These are phyloP conservation scores for Pangasius djambal DNA, from an alignment of 2,797 vertebrate genomes.

Conservation along the genomic window DNA sequence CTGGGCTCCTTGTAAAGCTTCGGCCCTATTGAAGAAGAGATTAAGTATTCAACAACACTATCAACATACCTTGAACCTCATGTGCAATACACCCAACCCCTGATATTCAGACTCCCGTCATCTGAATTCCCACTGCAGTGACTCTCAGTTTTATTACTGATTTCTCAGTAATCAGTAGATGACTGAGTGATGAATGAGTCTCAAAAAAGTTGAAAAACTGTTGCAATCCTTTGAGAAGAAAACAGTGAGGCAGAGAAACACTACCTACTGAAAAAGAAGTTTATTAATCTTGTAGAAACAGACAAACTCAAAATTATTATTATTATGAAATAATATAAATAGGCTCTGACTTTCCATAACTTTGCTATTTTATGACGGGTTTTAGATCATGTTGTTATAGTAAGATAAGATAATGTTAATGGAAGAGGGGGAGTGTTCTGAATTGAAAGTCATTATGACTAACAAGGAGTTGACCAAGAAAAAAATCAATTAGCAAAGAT, in stretches of 20 bases:
- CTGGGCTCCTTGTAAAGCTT: constrained; percentile 98
- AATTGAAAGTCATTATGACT: neutral
- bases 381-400: neutral
- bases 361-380: neutral
- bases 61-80: neutral
- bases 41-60: neutral
- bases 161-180: neutral
- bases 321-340: no score
- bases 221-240: no score
- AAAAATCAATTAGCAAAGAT: neutral
- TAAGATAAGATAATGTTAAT: neutral
- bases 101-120: no score
- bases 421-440: neutral
- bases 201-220: no score
- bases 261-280: no score
- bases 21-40: constrained; percentile 78
- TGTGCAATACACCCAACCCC: neutral
- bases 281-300: no score
- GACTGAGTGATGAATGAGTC: neutral
- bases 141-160: neutral
- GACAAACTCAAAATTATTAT: no score
- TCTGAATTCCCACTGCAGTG: neutral
- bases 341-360: no score
- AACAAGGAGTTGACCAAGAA: neutral
- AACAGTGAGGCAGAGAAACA: no score